These are phyloP conservation scores for Cladopsammia gracilis DNA, from an alignment of 64 coral and sea anemone species.

Conservation along the genomic window DNA sequence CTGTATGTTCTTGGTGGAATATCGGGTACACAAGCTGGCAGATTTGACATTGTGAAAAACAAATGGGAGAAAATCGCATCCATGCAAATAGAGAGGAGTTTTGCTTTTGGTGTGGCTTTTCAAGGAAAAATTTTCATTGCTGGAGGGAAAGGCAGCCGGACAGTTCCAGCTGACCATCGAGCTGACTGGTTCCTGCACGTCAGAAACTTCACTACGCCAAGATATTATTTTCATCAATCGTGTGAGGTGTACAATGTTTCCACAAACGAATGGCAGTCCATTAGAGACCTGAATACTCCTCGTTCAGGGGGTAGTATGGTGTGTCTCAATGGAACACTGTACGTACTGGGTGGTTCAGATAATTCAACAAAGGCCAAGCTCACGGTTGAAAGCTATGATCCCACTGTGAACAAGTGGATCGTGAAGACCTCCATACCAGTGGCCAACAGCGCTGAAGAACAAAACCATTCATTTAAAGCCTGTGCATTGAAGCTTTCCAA, in stretches of 20 bases:
- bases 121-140: neutral
- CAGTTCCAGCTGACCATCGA: too few species aligned
- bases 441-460: neutral
- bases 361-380: neutral
- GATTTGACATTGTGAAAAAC: neutral
- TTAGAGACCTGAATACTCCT: neutral
- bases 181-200: too few species aligned
- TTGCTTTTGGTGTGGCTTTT: neutral
- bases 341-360: neutral
- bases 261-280: neutral
- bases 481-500: neutral
- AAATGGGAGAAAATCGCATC: neutral
- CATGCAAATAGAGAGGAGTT: neutral
- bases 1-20: constrained; percentile 24
- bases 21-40: neutral
- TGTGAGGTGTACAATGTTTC: constrained; percentile 5
- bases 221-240: neutral
- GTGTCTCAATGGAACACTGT: neutral
- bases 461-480: neutral
- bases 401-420: neutral
- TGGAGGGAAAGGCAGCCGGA: neutral
- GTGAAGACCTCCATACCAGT: neutral
- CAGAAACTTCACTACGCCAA: too few species aligned
- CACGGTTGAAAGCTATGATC: neutral
- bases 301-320: neutral